These are phyloP conservation scores for Anorthoa munda DNA, from an alignment of 2,888 invertebrate species.

Conservation along the genomic window DNA sequence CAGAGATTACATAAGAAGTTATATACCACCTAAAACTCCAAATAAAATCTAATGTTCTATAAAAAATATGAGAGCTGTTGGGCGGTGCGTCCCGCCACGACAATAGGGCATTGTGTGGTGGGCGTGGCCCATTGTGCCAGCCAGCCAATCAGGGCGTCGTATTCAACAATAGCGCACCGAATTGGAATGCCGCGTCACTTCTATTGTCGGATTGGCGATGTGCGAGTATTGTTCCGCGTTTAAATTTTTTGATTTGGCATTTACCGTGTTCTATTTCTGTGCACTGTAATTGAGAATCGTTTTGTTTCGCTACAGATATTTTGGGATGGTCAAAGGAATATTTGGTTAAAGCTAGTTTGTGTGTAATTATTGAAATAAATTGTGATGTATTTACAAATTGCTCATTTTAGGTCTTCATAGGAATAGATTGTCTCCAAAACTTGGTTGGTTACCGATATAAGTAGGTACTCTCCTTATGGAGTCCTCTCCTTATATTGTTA, in stretches of 20 bases:
- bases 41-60: conserved; percentile 60
- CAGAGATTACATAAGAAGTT: neutral
- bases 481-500: too few relatives aligned
- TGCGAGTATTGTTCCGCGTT: conserved; percentile 78
- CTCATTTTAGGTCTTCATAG: neutral
- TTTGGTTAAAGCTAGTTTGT: neutral
- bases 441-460: neutral
- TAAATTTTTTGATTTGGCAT: conserved; percentile 73
- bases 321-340: neutral
- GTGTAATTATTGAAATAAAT: conserved; percentile 1
- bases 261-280: conserved; percentile 65
- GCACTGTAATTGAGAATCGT: conserved; percentile 4
- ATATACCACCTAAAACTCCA: conserved; percentile 2
- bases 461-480: too few relatives aligned
- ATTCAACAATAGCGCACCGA: conserved; percentile 89
- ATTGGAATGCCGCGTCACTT: conserved; percentile 85
- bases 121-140: conserved; percentile 89
- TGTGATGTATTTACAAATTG: neutral
- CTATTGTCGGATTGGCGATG: conserved; percentile 87
- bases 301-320: neutral
- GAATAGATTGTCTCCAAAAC: neutral
- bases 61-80: conserved; percentile 71
- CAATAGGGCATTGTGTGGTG: conserved; percentile 89
- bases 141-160: conserved; percentile 83
- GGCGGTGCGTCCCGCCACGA: conserved; percentile 82